Base-by-base conservation (phyloP, 2,113 vertebrate genomes). In the Cardinalis cardinalis region DNA sequence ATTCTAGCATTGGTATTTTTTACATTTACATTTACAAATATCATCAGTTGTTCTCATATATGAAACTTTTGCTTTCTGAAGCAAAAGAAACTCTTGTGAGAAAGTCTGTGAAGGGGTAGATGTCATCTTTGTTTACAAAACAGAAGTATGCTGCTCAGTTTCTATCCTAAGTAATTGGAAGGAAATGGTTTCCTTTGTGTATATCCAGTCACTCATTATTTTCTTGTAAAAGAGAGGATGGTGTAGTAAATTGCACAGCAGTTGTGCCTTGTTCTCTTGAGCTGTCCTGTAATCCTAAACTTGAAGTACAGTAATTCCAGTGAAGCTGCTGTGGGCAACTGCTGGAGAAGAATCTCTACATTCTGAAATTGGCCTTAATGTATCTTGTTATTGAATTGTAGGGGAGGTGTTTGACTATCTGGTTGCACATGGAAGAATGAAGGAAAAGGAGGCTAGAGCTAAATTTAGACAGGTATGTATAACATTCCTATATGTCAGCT, bases 401-500 rank as follows among this genome's bases (percentile, higher is more conserved):
- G 99, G 99, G 95, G 99, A 99, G 94, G 99, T 99, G 56, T 99
- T 99, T 90, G 99, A 99, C 98, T 99, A 99, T 97, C 98, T 99
- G 97, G 99, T 99, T 96, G 99, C 99, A 96, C 99, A 99, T 97
- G 99, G 99, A 98, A 98, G 99, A 97, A 99, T 99, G 99, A 99
- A 99, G 98, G 99, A 99, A 97, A 99, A 99, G 94, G 99, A 99
- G 98, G 99, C 99, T 97, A 98, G 99, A 97, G 98, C 99, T 98
- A 99, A 99, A 98, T 99, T 99, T 98, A 98, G 99, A 98, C 99
- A 99, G 99, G 99, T 99, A 98, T 96, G 97, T 95, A 82, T 92
- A 92, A 83, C 36, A 63, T 76, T 91, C 40, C 69, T 65, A 16
- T 75, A 69, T 3, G 23, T 59, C 60, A 87, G 44, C 70, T 94